Base-by-base conservation (phyloP, 2,797 vertebrate genomes). In the Scomberomorus guttatus region DNA sequence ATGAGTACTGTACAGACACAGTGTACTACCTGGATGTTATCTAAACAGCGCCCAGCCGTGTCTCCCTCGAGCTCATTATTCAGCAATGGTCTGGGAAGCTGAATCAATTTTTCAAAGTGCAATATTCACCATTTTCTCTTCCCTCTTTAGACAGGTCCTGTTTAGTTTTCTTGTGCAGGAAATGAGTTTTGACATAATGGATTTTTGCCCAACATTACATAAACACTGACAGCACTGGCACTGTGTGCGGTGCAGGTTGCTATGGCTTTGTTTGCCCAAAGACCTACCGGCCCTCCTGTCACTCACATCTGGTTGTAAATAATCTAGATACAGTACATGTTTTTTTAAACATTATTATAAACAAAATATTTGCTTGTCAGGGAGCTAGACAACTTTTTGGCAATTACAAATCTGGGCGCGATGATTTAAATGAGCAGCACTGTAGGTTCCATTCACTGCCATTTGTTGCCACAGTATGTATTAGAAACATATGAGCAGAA, bases 171-270 rank as follows among this genome's bases (percentile, higher is more conserved):
- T 90, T 87, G 76, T 59, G 60, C 91, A 96, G 95, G 95, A 96
- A 96, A 95, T 95, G 75, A 93, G 91, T 94, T 95, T 95, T 95
- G 94, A 95, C 95, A 95, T 96, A 95, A 96, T 96, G 94, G 93
- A 94, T 94, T 95, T 95, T 93, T 90, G 79, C 92, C 89, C 92
- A 82, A 87, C 78, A 86, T 94, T 94, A 90, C 90, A 93, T 88
- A 93, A 94, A 93, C 89, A 87, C 80, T 83, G 84, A 91, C 89
- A 89, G 84, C 71, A 71, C 77, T 76, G 72, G 78, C 80, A 81
- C 88, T 85, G 92, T 84, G 87, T 83, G 82, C 34, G 65, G 79
- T 68, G 27, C 75, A 65, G 83, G 84, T 87, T 80, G 77, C 76
- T 58, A 65, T 44, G 77, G 81, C 84, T 91, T 92, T 94, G 90